Conservation (phyloP, 2,113 vertebrate genomes). For the Bujurquina vittata region DNA sequence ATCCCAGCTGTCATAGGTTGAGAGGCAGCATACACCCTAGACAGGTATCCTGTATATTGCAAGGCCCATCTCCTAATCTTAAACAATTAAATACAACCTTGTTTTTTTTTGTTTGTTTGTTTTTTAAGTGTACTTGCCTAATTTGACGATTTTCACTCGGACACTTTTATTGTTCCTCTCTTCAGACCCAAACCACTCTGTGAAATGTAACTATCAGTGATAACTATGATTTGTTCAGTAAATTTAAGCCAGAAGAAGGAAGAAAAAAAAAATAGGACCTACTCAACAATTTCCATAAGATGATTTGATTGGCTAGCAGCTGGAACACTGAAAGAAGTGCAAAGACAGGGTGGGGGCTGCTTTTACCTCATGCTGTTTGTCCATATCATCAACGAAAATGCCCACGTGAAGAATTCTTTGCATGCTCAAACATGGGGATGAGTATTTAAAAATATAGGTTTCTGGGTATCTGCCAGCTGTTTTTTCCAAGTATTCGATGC, state of each 20-base stretch:
- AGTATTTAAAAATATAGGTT: background rate
- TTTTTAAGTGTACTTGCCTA: background rate
- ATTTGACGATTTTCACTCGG: background rate
- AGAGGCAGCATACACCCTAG: background rate
- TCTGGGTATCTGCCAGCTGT: background rate
- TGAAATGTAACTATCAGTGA: background rate
- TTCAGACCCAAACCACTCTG: background rate
- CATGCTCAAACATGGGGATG: background rate
- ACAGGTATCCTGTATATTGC: background rate
- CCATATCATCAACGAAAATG: background rate
- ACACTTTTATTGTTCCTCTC: background rate
- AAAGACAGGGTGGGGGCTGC: conserved; percentile 9
- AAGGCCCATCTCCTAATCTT: too few relatives aligned
- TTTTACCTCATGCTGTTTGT: conserved; percentile 19
- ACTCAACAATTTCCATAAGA: background rate
- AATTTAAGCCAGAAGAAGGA: background rate
- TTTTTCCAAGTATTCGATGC: background rate
- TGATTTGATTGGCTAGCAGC: background rate
- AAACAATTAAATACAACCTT: background rate
- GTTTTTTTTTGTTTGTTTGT: too few relatives aligned
- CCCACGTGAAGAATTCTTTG: background rate
- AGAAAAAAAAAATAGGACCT: background rate
- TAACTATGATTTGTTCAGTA: background rate
- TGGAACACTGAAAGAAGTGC: background rate
- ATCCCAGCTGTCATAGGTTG: background rate